Base-by-base conservation (phyloP, 2,113 vertebrate genomes). In the Varanus salvator region DNA sequence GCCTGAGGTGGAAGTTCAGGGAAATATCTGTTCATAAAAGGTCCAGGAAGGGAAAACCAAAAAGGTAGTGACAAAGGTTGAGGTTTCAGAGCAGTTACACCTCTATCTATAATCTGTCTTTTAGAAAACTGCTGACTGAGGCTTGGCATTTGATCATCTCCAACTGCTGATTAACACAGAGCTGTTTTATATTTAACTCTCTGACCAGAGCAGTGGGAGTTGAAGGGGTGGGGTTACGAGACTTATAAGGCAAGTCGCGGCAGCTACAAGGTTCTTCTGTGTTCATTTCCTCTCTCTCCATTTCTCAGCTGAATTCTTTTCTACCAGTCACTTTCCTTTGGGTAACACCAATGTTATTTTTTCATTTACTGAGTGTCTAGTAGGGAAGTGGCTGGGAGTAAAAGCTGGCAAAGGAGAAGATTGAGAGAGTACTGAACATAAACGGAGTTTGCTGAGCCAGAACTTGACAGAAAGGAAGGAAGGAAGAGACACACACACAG, bases 161-260 rank as follows among this genome's bases (percentile, higher is more conserved):
- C 92, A 75, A 93, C 94, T 97, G 95, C 94, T 98, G 96, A 98
- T 97, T 97, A 97, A 97, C 96, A 94, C 94, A 90, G 89, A 87
- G 90, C 94, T 96, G 96, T 97, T 98, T 96, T 96, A 98, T 98
- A 96, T 98, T 98, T 98, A 98, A 98, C 98, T 96, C 98, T 96
- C 90, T 25, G 90, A 91, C 82, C 90, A 75, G 95, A 80, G 93
- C 95, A 92, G 95, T 94, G 94, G 95, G 94, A 94, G 94, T 88
- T 92, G 93, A 19, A 8, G 94, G 93, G 93, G 89, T 94, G 95
- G 93, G 81, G 93, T 88, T 94, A 86, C 0, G 0, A 34, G 77
- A 92, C 91, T 97, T 96, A 94, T 95, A 97, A 96, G 93, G 87
- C 83, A 84, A 96, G 31, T n/a, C 89, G 75, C 9, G 0, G 91